These are phyloP conservation scores for Sclerodermus sp. DNA, from an alignment of 2,888 invertebrate species.

Conservation along the genomic window DNA sequence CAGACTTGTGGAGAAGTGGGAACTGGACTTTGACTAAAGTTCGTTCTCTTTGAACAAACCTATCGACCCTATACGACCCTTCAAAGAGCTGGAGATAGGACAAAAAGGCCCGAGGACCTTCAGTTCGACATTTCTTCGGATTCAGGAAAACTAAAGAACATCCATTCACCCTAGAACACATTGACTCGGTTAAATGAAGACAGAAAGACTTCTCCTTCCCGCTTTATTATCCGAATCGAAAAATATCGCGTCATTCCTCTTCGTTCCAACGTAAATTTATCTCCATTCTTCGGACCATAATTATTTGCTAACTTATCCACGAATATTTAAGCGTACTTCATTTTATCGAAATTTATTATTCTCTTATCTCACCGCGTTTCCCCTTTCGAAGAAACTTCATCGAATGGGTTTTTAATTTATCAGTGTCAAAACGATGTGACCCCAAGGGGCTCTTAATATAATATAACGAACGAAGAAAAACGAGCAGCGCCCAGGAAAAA, in stretches of 20 bases:
- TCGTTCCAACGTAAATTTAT: not conserved
- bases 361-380: too few relatives aligned
- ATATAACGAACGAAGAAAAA: constrained; percentile 28
- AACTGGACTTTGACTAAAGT: constrained; percentile 25
- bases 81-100: constrained; percentile 17
- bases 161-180: constrained; percentile 12
- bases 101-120: constrained; percentile 31
- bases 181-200: constrained; percentile 29
- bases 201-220: constrained; percentile 16
- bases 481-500: constrained; percentile 11
- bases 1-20: too few relatives aligned
- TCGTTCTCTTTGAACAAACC: constrained; percentile 31
- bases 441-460: constrained; percentile 15
- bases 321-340: too few relatives aligned
- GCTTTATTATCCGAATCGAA: constrained; percentile 15
- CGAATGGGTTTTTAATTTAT: constrained; percentile 20
- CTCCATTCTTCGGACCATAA: constrained; percentile 3
- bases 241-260: constrained; percentile 12
- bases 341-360: too few relatives aligned
- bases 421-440: constrained; percentile 2
- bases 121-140: constrained; percentile 24
- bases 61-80: constrained; percentile 26
- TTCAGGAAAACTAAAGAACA: constrained; percentile 24
- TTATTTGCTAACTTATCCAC: too few relatives aligned
- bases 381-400: not conserved